These are phyloP conservation scores for Felis catus DNA, from an alignment of 2,113 vertebrate species.

Conservation along the genomic window F.catus_Fca126_mat1.0 CM031423.1:57267001-57267500, in stretches of 20 bases:
- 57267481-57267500: too few relatives aligned
- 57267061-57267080: background rate
- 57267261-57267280: background rate
- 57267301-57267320: too few relatives aligned
- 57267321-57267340: too few relatives aligned
- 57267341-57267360: too few relatives aligned
- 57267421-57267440: too few relatives aligned
- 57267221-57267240: background rate
- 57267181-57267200: background rate
- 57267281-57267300: background rate
- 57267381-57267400: too few relatives aligned
- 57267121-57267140: background rate
- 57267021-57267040: background rate
- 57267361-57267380: too few relatives aligned
- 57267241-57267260: background rate
- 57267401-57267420: too few relatives aligned
- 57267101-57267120: background rate
- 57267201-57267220: background rate
- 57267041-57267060: background rate
- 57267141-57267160: background rate
- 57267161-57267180: slow-evolving; percentile 10
- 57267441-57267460: too few relatives aligned
- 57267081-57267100: background rate
- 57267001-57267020: background rate
- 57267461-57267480: too few relatives aligned